phyloP scores from a whole-genome alignment of 2,888 invertebrate genomes.

The Phytoseiulus persimilis region DNA sequence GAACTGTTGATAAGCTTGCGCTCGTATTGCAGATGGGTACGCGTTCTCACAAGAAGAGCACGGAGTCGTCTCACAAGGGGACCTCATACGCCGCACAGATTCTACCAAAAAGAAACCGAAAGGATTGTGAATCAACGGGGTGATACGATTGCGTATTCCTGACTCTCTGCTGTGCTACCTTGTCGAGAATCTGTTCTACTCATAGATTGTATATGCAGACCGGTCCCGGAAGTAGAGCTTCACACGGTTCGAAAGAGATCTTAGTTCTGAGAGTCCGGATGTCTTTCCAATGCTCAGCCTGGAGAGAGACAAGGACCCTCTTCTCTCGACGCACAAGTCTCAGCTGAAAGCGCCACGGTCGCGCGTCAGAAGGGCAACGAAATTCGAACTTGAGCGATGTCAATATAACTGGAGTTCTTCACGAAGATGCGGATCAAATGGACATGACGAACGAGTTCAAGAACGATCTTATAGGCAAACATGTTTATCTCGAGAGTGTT shows the following conservation, averaged over 20 bases:
- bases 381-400: background rate
- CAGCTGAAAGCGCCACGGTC: background rate
- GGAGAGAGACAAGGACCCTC: background rate
- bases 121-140: background rate
- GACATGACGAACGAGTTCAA: background rate
- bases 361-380: background rate
- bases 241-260: background rate
- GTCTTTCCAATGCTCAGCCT: background rate
- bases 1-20: slow-evolving; percentile 14
- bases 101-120: slow-evolving; percentile 21
- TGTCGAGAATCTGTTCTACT: too few relatives aligned
- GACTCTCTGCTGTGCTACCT: too few relatives aligned
- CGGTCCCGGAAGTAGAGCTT: background rate
- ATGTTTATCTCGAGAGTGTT: too few relatives aligned
- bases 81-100: background rate
- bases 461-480: too few relatives aligned
- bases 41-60: slow-evolving; percentile 99
- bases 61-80: slow-evolving; percentile 66
- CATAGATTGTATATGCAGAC: background rate
- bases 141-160: background rate
- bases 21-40: slow-evolving; percentile 70
- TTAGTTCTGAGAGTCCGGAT: background rate
- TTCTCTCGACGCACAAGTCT: background rate
- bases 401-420: background rate
- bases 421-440: background rate